A percentile compares a stretch with the other conserved stretches of the same genome.
phyloP scores from a whole-genome alignment of 2,797 vertebrate species.

The Danio kyathit region DNA sequence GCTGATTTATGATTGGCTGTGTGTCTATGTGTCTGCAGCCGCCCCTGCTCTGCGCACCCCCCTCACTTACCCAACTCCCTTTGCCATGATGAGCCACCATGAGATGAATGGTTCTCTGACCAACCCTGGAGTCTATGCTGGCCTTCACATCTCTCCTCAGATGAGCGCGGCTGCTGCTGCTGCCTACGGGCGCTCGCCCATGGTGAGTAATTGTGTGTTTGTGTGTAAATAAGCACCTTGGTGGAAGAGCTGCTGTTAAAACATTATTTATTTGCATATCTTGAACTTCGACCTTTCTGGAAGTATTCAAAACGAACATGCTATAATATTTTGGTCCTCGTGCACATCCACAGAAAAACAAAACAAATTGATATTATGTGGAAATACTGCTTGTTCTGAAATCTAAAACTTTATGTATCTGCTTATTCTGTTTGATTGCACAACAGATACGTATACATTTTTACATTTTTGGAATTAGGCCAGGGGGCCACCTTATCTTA shows the following conservation, averaged over 20 bases:
- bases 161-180: constrained; percentile 95
- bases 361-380: not conserved
- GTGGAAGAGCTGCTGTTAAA: not conserved
- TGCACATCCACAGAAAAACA: not conserved
- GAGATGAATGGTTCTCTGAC: constrained; percentile 95
- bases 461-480: not conserved
- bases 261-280: not conserved
- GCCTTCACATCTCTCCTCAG: constrained; percentile 97
- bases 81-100: constrained; percentile 96
- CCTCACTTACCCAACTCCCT: constrained; percentile 94
- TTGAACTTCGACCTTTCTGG: not conserved
- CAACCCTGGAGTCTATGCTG: constrained; percentile 94
- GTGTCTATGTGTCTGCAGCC: constrained; percentile 63
- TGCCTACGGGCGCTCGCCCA: constrained; percentile 92
- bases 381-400: too few relatives aligned
- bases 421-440: not conserved
- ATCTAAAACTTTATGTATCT: not conserved
- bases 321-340: not conserved
- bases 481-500: not conserved
- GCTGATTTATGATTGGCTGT: constrained; percentile 59
- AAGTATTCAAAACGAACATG: not conserved
- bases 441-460: not conserved
- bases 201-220: constrained; percentile 79
- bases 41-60: constrained; percentile 94
- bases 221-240: not conserved